Evolutionary conservation across 2,113 vertebrate species (phyloP), one percentile per base, ranked within the genome.

Genomic region (Nothoprocta pentlandii): DNA sequence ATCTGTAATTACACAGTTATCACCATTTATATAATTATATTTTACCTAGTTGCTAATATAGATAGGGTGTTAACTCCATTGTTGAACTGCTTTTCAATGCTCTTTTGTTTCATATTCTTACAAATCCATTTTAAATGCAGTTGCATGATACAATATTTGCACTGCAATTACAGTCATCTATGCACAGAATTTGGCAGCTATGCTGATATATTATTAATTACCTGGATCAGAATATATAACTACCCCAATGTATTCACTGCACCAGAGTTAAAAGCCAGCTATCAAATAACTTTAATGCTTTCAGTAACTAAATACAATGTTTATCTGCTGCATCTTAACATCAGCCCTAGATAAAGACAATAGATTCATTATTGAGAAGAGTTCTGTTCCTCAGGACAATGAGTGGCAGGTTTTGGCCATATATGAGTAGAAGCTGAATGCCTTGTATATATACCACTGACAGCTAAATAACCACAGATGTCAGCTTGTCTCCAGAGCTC

Each of bases 191-290:
- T 89, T 91, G 76, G 21, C n/a, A 85, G 54, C 71, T 94, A 41
- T 49, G 4, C 3, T 87, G 28, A 77, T 87, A 6, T 42, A 87
- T 92, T 91, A 67, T 91, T 89, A 91, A 87, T 91, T 77, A 78
- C 6, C 21, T 87, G 39, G 22, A 74, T 32, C 9, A 78, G 39
- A 75, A 90, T 89, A 36, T 3, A 3, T 54, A 77, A 69, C 53
- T 78, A 51, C 12, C 5, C 4, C 8, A 49, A 71, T 39, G 28
- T 53, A 85, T 36, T 67, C 6, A 59, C 9, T 47, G 21, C 10
- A 58, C 9, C 32, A 56, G 6, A 32, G 59, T 80, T 83, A 83
- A 88, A 90, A 95, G 21, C 13, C 51, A 86, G 34, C 39, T 71
- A 61, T 42, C 8, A 74, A 46, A 32, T 74, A 82, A 63, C 12